These are phyloP conservation scores for Stenodera caucasica DNA, from an alignment of 2,888 invertebrate genomes.

Conservation along the genomic window DNA sequence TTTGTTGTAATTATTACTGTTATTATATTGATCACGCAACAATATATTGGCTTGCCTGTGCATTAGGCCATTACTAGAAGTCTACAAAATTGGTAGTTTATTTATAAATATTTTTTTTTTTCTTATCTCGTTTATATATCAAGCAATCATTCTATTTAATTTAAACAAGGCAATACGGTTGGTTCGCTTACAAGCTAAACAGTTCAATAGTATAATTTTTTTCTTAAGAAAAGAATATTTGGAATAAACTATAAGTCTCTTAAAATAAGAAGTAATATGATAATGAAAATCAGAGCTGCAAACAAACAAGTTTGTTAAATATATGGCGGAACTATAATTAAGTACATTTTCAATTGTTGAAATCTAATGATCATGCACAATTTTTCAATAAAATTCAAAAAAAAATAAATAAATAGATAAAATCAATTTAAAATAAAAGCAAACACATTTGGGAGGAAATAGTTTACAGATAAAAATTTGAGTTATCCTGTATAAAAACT, in stretches of 20 bases:
- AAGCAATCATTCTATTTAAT: conserved; percentile 24
- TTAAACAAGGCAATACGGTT: conserved; percentile 27
- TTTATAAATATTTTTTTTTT: conserved; percentile 2
- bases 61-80: conserved; percentile 21
- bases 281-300: conserved; percentile 12
- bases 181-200: conserved; percentile 23
- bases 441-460: conserved; percentile 13
- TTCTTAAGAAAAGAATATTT: conserved; percentile 7
- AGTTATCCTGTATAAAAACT: conserved; percentile 33
- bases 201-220: conserved; percentile 16
- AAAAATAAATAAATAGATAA: conserved; percentile 12
- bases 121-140: conserved; percentile 10
- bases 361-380: conserved; percentile 11
- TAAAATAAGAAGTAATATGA: conserved; percentile 17
- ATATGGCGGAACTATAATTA: background rate
- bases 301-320: conserved; percentile 10
- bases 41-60: conserved; percentile 25
- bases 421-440: conserved; percentile 14
- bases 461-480: conserved; percentile 14
- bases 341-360: conserved; percentile 9
- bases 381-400: conserved; percentile 15
- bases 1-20: background rate
- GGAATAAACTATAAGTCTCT: conserved; percentile 21
- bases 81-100: no score
- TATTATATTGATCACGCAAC: conserved; percentile 24